These are phyloP conservation scores for Orchesellides sinensis DNA, from an alignment of 2,888 invertebrate genomes.

Conservation along the genomic window DNA sequence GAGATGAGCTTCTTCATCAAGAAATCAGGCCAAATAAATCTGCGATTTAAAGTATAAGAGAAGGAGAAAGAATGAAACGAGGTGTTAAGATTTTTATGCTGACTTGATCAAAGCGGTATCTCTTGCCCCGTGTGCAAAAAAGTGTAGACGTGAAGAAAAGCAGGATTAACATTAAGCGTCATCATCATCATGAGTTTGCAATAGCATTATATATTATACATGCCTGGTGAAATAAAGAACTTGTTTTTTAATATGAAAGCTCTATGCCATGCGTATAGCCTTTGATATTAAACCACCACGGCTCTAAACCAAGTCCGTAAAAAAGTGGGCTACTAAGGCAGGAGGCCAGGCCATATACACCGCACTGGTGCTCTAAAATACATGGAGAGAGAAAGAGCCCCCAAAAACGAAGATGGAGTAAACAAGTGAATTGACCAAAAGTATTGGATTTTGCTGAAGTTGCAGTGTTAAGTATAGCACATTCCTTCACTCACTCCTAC, in stretches of 20 bases:
- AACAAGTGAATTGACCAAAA: no score
- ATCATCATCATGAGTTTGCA: background rate
- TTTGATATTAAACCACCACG: background rate
- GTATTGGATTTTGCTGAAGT: no score
- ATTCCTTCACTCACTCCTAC: no score
- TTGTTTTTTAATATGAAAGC: no score
- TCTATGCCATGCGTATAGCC: no score
- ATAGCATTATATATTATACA: background rate
- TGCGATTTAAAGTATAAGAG: background rate
- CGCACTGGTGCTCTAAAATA: no score
- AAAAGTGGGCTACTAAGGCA: slow-evolving; percentile 64
- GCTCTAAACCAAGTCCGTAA: slow-evolving; percentile 29
- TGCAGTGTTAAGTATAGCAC: no score
- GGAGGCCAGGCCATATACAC: slow-evolving; percentile 45
- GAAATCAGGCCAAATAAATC: slow-evolving; percentile 32
- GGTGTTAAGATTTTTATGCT: background rate
- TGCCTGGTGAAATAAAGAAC: background rate
- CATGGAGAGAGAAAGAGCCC: no score
- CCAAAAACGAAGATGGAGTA: no score
- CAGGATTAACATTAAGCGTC: no score
- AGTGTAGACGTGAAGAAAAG: no score
- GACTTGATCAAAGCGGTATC: background rate
- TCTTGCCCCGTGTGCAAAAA: no score
- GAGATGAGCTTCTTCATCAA: background rate
- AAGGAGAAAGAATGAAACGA: background rate